phyloP scores from a whole-genome alignment of 2,113 vertebrate species.

The Anolis carolinensis region DNA sequence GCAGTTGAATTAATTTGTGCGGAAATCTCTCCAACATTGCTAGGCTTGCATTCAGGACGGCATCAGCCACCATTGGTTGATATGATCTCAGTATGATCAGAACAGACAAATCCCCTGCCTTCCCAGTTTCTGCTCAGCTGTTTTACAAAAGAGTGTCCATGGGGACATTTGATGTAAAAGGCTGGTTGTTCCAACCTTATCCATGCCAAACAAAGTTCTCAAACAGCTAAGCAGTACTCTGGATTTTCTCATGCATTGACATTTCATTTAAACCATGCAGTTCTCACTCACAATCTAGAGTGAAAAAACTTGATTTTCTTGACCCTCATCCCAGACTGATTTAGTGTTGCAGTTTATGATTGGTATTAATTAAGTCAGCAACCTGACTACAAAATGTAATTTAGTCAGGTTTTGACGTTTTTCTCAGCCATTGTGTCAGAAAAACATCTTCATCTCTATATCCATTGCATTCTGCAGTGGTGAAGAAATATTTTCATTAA shows the following conservation, averaged over 20 bases:
- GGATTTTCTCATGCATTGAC: neutral
- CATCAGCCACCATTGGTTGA: constrained; percentile 63
- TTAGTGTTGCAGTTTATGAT: neutral
- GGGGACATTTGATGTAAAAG: neutral
- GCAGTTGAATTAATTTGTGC: constrained; percentile 70
- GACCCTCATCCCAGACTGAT: neutral
- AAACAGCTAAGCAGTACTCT: neutral
- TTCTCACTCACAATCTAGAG: neutral
- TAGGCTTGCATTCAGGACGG: constrained; percentile 66
- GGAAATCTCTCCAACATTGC: constrained; percentile 66
- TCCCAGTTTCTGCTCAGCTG: constrained; percentile 15
- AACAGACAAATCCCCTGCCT: constrained; percentile 62
- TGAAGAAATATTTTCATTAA: too few species aligned
- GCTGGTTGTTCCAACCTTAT: neutral
- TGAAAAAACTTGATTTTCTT: neutral
- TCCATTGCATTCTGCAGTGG: too few species aligned
- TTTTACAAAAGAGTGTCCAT: constrained; percentile 7
- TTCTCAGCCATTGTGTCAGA: too few species aligned
- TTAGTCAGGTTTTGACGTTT: too few species aligned
- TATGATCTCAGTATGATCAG: constrained; percentile 55
- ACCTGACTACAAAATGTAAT: neutral
- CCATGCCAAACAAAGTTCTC: neutral
- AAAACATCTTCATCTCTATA: too few species aligned
- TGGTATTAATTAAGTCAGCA: neutral
- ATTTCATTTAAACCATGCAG: neutral